phyloP scores from a whole-genome alignment of 2,888 invertebrate species.

The Lasius platythorax region DNA sequence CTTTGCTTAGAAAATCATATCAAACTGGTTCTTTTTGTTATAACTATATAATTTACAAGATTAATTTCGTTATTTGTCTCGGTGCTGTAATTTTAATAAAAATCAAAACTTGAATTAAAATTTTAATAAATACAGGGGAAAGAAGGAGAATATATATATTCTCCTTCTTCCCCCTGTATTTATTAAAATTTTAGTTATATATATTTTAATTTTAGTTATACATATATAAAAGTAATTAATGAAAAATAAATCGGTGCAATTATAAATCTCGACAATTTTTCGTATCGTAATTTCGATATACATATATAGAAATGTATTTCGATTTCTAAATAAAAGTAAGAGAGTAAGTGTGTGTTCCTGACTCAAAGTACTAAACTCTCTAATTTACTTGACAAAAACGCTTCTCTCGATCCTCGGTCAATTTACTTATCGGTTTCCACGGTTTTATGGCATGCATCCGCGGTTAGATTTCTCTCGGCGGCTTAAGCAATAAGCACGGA shows the following conservation, averaged over 20 bases:
- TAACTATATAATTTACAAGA: not conserved
- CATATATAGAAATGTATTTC: not conserved
- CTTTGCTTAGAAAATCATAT: not conserved
- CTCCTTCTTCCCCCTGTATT: no score
- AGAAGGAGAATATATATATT: not conserved
- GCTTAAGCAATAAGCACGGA: constrained; percentile 2
- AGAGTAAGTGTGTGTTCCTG: not conserved
- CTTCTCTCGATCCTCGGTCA: not conserved
- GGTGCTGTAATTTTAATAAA: not conserved
- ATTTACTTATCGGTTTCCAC: not conserved
- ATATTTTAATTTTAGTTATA: no score
- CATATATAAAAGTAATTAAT: no score
- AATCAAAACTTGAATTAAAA: not conserved
- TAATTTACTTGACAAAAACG: not conserved
- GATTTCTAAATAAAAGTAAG: not conserved
- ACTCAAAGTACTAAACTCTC: not conserved
- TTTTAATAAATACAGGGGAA: not conserved
- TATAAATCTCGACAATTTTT: not conserved
- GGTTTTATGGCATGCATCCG: not conserved
- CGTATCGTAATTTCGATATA: not conserved
- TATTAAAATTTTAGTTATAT: no score
- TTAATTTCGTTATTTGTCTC: not conserved
- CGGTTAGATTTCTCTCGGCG: constrained; percentile 14
- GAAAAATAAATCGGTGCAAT: not conserved
- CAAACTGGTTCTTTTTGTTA: not conserved